phyloP scores from a whole-genome alignment of 1,140 invertebrate genomes.

The Zophobas morio region DNA sequence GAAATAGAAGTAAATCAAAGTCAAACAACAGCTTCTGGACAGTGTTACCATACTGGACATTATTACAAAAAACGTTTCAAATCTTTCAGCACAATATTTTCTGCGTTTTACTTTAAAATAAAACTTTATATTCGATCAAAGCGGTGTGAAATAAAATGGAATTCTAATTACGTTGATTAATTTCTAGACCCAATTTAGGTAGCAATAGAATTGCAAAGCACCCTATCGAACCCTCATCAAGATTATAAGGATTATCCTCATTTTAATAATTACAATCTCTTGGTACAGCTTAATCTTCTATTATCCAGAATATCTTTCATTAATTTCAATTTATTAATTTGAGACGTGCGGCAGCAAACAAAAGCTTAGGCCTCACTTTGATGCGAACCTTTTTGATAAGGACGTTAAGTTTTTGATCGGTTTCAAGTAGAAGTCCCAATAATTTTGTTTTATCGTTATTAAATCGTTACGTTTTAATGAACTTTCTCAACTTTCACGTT shows the following conservation, averaged over 20 bases:
- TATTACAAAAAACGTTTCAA: too few relatives aligned
- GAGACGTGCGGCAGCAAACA: slow-evolving; percentile 7
- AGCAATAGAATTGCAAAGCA: slow-evolving; percentile 31
- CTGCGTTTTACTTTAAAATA: too few relatives aligned
- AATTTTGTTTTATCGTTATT: background rate
- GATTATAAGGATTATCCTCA: slow-evolving; percentile 37
- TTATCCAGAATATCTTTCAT: slow-evolving; percentile 25
- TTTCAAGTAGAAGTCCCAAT: background rate
- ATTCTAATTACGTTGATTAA: slow-evolving; percentile 12
- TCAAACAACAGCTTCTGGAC: too few relatives aligned
- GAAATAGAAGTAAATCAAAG: too few relatives aligned
- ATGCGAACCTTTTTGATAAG: background rate
- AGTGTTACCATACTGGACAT: too few relatives aligned
- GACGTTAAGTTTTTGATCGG: background rate
- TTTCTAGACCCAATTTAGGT: slow-evolving; percentile 15
- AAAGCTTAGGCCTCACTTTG: slow-evolving; percentile 3
- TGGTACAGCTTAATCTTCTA: slow-evolving; percentile 27
- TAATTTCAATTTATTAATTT: slow-evolving; percentile 33
- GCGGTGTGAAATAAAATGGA: background rate
- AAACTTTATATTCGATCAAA: too few relatives aligned
- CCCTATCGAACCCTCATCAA: slow-evolving; percentile 29
- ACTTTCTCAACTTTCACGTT: background rate
- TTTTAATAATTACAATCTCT: slow-evolving; percentile 36
- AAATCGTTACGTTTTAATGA: background rate
- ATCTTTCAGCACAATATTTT: too few relatives aligned